Percentiles rank a stretch among this genome's conserved stretches.
Conservation (phyloP, 2,113 vertebrate genomes). For the Tragelaphus buxtoni region DNA sequence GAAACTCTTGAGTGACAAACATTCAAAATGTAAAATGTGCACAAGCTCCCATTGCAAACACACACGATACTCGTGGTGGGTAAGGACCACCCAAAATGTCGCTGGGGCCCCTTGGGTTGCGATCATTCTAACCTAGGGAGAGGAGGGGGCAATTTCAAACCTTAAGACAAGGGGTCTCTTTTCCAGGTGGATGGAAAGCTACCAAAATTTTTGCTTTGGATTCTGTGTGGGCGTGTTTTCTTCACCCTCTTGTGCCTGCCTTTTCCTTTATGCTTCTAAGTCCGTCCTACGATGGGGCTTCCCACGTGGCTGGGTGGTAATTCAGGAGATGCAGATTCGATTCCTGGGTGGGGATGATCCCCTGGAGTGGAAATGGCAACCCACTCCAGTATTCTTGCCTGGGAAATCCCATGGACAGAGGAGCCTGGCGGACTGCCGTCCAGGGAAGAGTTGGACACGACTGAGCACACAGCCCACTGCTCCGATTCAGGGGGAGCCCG, state of each 20-base stretch:
- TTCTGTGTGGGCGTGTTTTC: accelerated
- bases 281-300: not conserved
- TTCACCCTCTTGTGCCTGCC: too few species aligned
- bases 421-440: not conserved
- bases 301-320: not conserved
- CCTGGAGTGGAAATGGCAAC: not conserved
- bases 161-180: not conserved
- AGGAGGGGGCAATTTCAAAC: not conserved
- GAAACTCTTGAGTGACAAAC: not conserved
- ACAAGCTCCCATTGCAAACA: accelerated
- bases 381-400: not conserved
- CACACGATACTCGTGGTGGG: accelerated
- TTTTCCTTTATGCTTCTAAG: not conserved
- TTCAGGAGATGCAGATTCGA: accelerated
- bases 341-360: not conserved
- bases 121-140: not conserved
- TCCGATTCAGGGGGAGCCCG: accelerated
- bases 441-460: not conserved
- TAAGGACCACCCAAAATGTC: accelerated
- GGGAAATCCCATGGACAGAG: not conserved
- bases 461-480: not conserved
- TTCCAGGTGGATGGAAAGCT: too few species aligned
- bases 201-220: not conserved
- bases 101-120: accelerated
- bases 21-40: not conserved